phyloP scores from a whole-genome alignment of 2,888 invertebrate species.

The Cryptus viduatorius region DNA sequence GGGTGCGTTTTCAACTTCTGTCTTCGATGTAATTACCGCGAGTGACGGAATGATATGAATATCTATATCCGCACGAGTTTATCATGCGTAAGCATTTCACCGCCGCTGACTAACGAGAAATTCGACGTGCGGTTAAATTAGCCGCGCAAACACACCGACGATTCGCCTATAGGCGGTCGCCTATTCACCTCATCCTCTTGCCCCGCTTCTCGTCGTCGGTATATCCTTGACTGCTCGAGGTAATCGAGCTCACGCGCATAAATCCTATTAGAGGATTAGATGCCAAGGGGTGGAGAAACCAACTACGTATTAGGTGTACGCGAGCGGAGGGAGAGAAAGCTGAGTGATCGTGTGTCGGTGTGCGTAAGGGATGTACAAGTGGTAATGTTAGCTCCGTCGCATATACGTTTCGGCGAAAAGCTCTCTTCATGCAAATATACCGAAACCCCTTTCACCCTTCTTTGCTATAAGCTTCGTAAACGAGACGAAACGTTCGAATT shows the following conservation, averaged over 20 bases:
- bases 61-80: conserved; percentile 34
- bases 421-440: conserved; percentile 75
- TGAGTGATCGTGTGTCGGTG: conserved; percentile 53
- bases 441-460: conserved; percentile 64
- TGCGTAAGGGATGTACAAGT: conserved; percentile 66
- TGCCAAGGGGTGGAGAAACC: conserved; percentile 68
- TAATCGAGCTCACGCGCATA: conserved; percentile 84
- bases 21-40: neutral
- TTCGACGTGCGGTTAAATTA: conserved; percentile 69
- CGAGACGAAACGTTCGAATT: conserved; percentile 33
- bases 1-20: neutral
- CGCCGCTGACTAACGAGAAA: conserved; percentile 56
- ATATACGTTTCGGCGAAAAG: conserved; percentile 65
- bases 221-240: conserved; percentile 81
- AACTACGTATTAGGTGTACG: conserved; percentile 34
- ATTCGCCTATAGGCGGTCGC: conserved; percentile 67
- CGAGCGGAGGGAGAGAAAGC: conserved; percentile 25
- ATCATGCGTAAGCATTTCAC: conserved; percentile 29
- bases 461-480: conserved; percentile 1
- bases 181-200: conserved; percentile 21
- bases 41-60: neutral
- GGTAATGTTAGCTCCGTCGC: conserved; percentile 66
- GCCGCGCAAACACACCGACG: conserved; percentile 64
- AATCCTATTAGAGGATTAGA: conserved; percentile 85
- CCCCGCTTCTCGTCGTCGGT: conserved; percentile 71